Percentiles rank a stretch among this genome's conserved stretches.
Evolutionary conservation across 2,888 invertebrate species (phyloP).

Genomic region (Hyles lineata): DNA sequence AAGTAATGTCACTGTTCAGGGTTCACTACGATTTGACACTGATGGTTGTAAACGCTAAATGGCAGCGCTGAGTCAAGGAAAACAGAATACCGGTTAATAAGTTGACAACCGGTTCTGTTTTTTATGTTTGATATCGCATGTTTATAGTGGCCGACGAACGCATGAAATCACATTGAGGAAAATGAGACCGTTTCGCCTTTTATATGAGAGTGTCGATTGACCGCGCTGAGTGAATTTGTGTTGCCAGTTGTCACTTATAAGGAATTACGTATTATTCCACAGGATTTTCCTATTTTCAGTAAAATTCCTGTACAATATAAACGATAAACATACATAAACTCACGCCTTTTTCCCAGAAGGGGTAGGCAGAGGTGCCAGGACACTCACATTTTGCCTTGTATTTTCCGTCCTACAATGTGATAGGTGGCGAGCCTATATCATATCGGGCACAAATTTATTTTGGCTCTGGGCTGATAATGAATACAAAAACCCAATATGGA

Average conservation of each 20-base stretch:
- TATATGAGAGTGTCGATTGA: background rate
- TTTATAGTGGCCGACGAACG: background rate
- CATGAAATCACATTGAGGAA: background rate
- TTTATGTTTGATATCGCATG: background rate
- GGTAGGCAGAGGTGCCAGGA: too few relatives aligned
- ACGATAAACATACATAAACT: too few relatives aligned
- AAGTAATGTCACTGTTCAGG: background rate
- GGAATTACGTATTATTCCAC: background rate
- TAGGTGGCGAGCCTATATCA: too few relatives aligned
- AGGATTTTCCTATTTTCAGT: background rate
- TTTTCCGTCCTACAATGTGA: too few relatives aligned
- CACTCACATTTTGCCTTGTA: too few relatives aligned
- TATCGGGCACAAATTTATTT: too few relatives aligned
- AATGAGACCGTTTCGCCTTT: background rate
- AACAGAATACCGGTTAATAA: slow-evolving; percentile 7
- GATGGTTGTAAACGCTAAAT: background rate
- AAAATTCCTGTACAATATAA: too few relatives aligned
- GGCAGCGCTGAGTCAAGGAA: background rate
- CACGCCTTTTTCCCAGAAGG: too few relatives aligned
- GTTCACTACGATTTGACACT: background rate
- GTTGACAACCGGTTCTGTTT: slow-evolving; percentile 4
- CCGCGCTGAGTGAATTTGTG: background rate
- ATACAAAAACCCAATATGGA: too few relatives aligned
- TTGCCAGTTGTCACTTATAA: background rate
- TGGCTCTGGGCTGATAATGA: too few relatives aligned